A percentile compares a stretch with the other conserved stretches of the same genome.
phyloP scores from a whole-genome alignment of 2,797 vertebrate species.

The Enteromius treurensis region DNA sequence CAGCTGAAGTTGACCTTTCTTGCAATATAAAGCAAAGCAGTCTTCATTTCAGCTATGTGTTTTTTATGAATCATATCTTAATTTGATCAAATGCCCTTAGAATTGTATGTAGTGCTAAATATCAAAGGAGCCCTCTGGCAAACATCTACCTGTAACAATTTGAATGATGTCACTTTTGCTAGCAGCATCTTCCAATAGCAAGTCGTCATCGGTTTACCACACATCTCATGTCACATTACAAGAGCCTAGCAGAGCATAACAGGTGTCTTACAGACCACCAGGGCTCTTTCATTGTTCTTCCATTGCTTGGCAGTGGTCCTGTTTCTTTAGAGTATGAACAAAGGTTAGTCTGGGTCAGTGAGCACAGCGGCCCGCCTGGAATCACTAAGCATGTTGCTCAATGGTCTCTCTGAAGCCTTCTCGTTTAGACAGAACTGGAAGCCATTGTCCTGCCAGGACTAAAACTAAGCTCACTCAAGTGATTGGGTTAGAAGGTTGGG shows the following conservation, averaged over 20 bases:
- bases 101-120: background rate
- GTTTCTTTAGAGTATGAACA: slow-evolving; percentile 50
- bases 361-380: slow-evolving; percentile 38
- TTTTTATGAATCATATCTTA: background rate
- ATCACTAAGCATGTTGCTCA: slow-evolving; percentile 25
- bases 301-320: slow-evolving; percentile 44
- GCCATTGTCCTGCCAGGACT: slow-evolving; percentile 23
- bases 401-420: slow-evolving; percentile 19
- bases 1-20: background rate
- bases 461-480: slow-evolving; percentile 24
- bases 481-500: slow-evolving; percentile 22
- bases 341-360: slow-evolving; percentile 58
- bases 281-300: slow-evolving; percentile 52
- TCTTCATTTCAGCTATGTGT: slow-evolving; percentile 5
- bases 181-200: slow-evolving; percentile 30
- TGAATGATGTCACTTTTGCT: slow-evolving; percentile 40
- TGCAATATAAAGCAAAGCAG: slow-evolving; percentile 4
- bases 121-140: slow-evolving; percentile 16
- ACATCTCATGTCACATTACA: slow-evolving; percentile 41
- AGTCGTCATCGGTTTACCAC: slow-evolving; percentile 48
- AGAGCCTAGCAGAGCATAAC: slow-evolving; percentile 30
- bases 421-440: slow-evolving; percentile 11
- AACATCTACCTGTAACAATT: slow-evolving; percentile 29
- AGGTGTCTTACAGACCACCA: slow-evolving; percentile 62
- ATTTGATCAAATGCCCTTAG: slow-evolving; percentile 1